Evolutionary conservation across 2,797 vertebrate species (phyloP).

Genomic region (Macrochelys suwanniensis): DNA sequence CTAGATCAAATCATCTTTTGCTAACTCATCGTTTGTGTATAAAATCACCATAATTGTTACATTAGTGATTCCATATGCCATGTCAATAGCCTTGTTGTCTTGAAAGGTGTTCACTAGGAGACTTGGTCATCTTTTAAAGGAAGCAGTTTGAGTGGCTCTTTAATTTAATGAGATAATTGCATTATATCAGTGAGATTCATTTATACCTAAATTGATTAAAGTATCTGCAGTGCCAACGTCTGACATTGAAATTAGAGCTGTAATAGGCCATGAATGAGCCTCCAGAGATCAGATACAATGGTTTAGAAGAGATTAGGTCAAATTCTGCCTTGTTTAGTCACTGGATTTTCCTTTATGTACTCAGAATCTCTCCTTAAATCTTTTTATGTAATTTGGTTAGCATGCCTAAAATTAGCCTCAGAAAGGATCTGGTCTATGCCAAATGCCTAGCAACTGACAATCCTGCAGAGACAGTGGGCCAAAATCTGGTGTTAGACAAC

Average conservation of each 20-base stretch:
- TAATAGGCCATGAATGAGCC: not conserved
- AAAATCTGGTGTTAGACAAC: accelerated
- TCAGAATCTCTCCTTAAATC: not conserved
- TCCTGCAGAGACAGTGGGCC: not conserved
- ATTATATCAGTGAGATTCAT: too few relatives aligned
- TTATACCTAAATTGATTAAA: not conserved
- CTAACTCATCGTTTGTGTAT: slow-evolving; percentile 77
- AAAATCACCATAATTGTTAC: slow-evolving; percentile 72
- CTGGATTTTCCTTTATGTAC: too few relatives aligned
- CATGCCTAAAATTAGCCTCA: not conserved
- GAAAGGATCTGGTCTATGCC: slow-evolving; percentile 7
- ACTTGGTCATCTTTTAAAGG: slow-evolving; percentile 40
- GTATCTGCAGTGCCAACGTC: not conserved
- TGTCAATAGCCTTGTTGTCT: slow-evolving; percentile 60
- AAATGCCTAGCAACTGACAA: slow-evolving; percentile 55
- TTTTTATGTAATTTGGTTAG: not conserved
- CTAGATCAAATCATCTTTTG: slow-evolving; percentile 74
- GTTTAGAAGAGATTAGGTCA: not conserved
- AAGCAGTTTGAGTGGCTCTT: slow-evolving; percentile 39
- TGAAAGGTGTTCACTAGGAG: slow-evolving; percentile 61
- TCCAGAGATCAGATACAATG: not conserved
- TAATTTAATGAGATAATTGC: slow-evolving; percentile 4
- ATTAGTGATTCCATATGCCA: slow-evolving; percentile 78
- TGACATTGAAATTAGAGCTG: slow-evolving; percentile 22
- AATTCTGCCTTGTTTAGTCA: not conserved